Evolutionary conservation across 2,888 invertebrate genomes (phyloP).

Genomic region (Hirtodrosophila cameraria): DNA sequence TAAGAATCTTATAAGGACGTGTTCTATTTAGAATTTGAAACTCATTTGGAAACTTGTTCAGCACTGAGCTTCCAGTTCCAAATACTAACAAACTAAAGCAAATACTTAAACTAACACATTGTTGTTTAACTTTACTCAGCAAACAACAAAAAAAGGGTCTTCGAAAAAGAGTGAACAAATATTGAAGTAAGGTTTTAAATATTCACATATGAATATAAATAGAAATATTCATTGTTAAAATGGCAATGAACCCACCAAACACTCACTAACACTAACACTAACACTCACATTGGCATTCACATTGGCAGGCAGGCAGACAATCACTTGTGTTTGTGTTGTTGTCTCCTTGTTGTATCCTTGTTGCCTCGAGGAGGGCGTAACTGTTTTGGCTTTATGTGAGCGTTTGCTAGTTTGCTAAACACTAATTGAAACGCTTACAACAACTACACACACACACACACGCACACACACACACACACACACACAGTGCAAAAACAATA

Average conservation of each 20-base stretch:
- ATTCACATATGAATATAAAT: too few species aligned
- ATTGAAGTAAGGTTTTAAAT: slow-evolving; percentile 33
- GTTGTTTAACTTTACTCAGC: too few species aligned
- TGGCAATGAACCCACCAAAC: too few species aligned
- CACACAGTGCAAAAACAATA: slow-evolving; percentile 26
- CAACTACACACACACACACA: slow-evolving; percentile 27
- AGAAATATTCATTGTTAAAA: slow-evolving; percentile 47
- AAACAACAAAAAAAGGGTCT: too few species aligned
- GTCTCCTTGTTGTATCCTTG: too few species aligned
- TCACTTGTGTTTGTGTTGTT: slow-evolving; percentile 15
- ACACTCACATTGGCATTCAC: not conserved
- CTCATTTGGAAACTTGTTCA: too few species aligned
- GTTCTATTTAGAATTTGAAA: too few species aligned
- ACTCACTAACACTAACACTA: slow-evolving; percentile 1
- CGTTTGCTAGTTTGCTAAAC: slow-evolving; percentile 56
- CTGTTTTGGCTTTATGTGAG: slow-evolving; percentile 28
- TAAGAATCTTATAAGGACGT: too few species aligned
- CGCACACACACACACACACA: slow-evolving; percentile 6
- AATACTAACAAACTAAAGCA: too few species aligned
- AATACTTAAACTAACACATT: too few species aligned
- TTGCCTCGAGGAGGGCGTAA: slow-evolving; percentile 31
- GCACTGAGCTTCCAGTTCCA: too few species aligned
- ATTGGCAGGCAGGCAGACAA: not conserved
- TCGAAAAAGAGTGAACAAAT: not conserved
- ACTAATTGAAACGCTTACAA: slow-evolving; percentile 73